Evolutionary conservation across 2,113 vertebrate species (phyloP).

Genomic region (Dinomys branickii): DNA sequence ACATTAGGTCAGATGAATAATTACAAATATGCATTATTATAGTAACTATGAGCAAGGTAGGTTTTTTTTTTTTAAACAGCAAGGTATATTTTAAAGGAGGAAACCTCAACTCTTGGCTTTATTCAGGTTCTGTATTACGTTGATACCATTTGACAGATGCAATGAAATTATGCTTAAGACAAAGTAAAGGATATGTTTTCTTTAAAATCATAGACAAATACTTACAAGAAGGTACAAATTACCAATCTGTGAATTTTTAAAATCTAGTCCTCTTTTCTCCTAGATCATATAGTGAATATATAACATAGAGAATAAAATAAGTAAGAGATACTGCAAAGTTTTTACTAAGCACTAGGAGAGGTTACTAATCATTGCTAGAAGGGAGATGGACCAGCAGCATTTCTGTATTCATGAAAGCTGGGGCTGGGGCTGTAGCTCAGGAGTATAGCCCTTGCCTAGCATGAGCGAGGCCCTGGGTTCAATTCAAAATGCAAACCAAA

Average conservation of each 20-base stretch:
- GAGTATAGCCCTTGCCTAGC: not conserved
- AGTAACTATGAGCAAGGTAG: not conserved
- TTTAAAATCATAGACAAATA: slow-evolving; percentile 13
- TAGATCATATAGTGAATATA: not conserved
- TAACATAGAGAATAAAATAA: slow-evolving; percentile 32
- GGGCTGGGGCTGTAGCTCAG: not conserved
- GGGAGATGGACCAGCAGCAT: not conserved
- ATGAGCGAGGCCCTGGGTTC: not conserved
- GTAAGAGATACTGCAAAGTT: not conserved
- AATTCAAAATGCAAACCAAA: not conserved
- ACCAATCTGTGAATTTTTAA: slow-evolving; percentile 32
- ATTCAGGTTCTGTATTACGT: not conserved
- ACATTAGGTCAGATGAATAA: slow-evolving; percentile 30
- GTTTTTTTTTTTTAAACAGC: slow-evolving; percentile 29
- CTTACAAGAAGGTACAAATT: not conserved
- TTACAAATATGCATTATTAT: not conserved
- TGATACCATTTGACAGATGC: not conserved
- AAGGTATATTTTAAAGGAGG: not conserved
- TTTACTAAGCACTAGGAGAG: not conserved
- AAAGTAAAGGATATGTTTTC: slow-evolving; percentile 11
- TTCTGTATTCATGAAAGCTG: not conserved
- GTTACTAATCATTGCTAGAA: not conserved
- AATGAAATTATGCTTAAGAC: slow-evolving; percentile 24
- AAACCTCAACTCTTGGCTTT: not conserved
- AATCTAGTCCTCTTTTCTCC: not conserved